Base-by-base conservation (phyloP, 2,797 vertebrate species). In the Borostomias antarcticus region DNA sequence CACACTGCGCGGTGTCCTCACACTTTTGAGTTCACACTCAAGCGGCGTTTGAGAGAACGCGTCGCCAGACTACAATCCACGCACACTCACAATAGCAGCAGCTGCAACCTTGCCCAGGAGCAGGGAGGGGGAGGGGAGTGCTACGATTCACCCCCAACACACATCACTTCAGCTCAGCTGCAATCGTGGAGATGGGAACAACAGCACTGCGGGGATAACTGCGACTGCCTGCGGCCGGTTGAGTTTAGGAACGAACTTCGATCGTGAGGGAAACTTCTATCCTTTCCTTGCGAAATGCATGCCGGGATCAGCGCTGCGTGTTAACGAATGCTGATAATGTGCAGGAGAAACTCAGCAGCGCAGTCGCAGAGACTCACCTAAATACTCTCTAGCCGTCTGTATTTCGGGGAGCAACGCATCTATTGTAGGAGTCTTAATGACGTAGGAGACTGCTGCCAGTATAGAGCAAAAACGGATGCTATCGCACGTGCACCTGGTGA, bases 171-270 rank as follows among this genome's bases (percentile, higher is more conserved):
- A 77, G 70, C 67, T 74, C 84, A 81, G 76, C 83, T 81, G 83
- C 82, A 77, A 30, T 56, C 62, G 64, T 74, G 62, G 78, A 76
- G 72, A 81, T 76, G 82, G 80, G 82, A 75, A 81, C 70, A 72
- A 56, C 85, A 81, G 85, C 89, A 87, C 17, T 89, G 88, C 88
- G 82, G 85, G 85, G 82, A 60, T 81, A 78, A 80, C 69, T 64
- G 63, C 65, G 63, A 21, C 74, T 73, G 76, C 57, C 54, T n/a
- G 66, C 58, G 63, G 59, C 63, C 67, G 77, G 35, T 69, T 62
- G 66, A 57, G 5, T 35, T 37, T 1, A 21, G 28, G 64, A 51
- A 59, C 61, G 28, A 8, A 4, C 57, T 74, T 62, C 37, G n/a
- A n/a, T n/a, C n/a, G 48, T 35, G 19, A 57, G 51, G 40, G 40